Evolutionary conservation across 2,888 invertebrate species (phyloP), one percentile per base, ranked within the genome.

Genomic region (Strigamia transsilvanica): DNA sequence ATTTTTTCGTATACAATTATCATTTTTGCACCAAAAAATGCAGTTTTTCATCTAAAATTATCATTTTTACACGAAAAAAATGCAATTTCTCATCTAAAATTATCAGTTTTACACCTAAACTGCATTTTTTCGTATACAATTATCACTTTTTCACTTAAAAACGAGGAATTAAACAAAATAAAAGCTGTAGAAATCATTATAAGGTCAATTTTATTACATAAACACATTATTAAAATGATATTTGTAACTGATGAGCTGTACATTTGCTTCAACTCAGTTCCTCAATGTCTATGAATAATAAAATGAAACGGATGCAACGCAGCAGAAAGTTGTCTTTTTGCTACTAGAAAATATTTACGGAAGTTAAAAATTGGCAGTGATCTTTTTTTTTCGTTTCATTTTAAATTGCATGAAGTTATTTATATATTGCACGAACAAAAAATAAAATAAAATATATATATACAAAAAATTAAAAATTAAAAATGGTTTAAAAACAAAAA

Each of bases 211-310:
- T 56, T 56, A 56, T 56, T 56, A 56, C 56, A 21, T 56, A 56
- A n/a, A 56, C 56, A 56, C 56, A 56, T 56, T 56, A 56, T 56
- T 56, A 56, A 56, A 56, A 56, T 56, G 56, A 56, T 56, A 56
- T 56, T 56, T 56, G 38, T 38, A 38, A 38, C 38, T 38, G 38
- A 38, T 38, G 56, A 46, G 15, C 46, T 46, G 46, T 56, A 56
- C 56, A 56, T n/a, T 56, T n/a, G 0, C 21, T 18, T 56, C 56
- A 18, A 18, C 15, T 18, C 21, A n/a, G 21, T 56, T 56, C 21
- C 15, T 56, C 21, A 13, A n/a, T 56, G 4, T 18, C 56, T 56
- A 56, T n/a, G 9, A 56, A n/a, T n/a, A 56, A 56, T 56, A 56
- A 56, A 56, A 56, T 18, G n/a, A 56, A 56, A 51, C 7, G 51